These are phyloP conservation scores for Merodon equestris DNA, from an alignment of 2,888 invertebrate species.

Conservation along the genomic window DNA sequence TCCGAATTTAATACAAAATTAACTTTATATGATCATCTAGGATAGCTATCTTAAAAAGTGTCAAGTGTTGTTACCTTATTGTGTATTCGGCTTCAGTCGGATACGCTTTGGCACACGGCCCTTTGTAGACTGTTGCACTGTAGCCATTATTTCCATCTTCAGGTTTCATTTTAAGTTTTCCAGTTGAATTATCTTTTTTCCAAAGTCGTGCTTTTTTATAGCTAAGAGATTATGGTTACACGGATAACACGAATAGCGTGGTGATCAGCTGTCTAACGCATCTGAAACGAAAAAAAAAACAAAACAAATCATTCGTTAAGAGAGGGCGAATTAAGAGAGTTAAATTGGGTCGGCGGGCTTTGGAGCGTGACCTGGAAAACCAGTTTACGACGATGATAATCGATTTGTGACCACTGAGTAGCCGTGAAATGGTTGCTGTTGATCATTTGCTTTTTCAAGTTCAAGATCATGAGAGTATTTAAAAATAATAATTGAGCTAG, in stretches of 20 bases:
- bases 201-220: constrained; percentile 27
- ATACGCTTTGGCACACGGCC: constrained; percentile 53
- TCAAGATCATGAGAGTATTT: no score
- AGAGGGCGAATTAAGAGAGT: not conserved
- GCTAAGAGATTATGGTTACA: constrained; percentile 8
- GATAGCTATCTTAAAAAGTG: not conserved
- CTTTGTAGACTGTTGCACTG: constrained; percentile 68
- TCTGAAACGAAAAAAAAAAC: constrained; percentile 27
- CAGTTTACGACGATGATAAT: not conserved
- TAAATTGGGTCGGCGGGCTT: not conserved
- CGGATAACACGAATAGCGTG: constrained; percentile 39
- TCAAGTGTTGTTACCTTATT: constrained; percentile 50
- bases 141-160: constrained; percentile 31
- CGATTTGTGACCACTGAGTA: no score
- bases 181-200: not conserved
- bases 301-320: not conserved
- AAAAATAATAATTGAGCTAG: no score
- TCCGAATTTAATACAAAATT: no score
- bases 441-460: no score
- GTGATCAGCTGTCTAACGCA: constrained; percentile 19
- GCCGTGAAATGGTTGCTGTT: no score
- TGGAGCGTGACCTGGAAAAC: not conserved
- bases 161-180: not conserved
- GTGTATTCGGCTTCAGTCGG: constrained; percentile 51
- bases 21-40: not conserved